Percentiles rank a stretch among this genome's conserved stretches.
Conservation (phyloP, 2,113 vertebrate species). For the Nesoenas mayeri region DNA sequence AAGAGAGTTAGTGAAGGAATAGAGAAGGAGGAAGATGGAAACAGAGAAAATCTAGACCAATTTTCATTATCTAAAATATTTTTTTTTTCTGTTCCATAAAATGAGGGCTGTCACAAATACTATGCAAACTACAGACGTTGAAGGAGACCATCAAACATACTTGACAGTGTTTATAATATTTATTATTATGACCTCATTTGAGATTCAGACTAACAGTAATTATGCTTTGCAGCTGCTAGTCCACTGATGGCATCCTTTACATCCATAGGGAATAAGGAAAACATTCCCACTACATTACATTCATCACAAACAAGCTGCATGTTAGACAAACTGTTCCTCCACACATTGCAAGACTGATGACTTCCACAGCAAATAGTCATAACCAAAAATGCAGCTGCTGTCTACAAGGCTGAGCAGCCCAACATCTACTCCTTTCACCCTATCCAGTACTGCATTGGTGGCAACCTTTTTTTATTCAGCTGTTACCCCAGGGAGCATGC, state of each 20-base stretch:
- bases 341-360: neutral
- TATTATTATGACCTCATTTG: slow-evolving; percentile 39
- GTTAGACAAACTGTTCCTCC: neutral
- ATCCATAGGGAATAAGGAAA: neutral
- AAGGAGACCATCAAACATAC: neutral
- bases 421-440: neutral
- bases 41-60: neutral
- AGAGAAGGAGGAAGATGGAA: neutral
- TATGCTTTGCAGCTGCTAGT: neutral
- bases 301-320: neutral
- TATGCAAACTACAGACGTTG: neutral
- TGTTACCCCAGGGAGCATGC: fast-evolving
- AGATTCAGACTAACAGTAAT: neutral
- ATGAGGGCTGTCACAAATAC: neutral
- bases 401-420: neutral
- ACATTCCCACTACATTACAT: neutral
- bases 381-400: neutral
- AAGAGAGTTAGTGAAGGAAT: neutral
- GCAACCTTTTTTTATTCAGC: neutral
- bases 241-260: neutral
- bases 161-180: neutral
- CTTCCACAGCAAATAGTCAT: neutral
- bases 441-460: fast-evolving
- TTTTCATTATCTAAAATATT: neutral
- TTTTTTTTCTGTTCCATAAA: neutral